Conservation (phyloP, 2,113 vertebrate species). For the Candoia aspera region DNA sequence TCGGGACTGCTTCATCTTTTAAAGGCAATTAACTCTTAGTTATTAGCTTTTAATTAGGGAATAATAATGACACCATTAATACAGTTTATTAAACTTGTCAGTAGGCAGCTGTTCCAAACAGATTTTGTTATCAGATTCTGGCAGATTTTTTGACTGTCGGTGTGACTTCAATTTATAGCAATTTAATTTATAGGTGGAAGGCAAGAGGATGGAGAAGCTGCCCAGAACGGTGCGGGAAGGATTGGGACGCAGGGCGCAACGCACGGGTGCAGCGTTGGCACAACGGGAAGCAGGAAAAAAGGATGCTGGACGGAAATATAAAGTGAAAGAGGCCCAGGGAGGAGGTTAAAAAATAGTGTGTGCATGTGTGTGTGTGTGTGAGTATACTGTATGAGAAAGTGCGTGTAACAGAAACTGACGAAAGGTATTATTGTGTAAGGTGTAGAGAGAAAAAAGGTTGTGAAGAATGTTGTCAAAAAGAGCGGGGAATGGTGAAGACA, state of each 20-base stretch:
- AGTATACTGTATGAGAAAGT: too few relatives aligned
- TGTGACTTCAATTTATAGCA: rapidly evolving
- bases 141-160: conserved; percentile 5
- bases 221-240: not conserved
- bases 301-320: rapidly evolving
- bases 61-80: conserved; percentile 80
- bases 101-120: conserved; percentile 74
- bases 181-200: not conserved
- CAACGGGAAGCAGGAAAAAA: not conserved
- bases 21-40: conserved; percentile 80
- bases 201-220: rapidly evolving
- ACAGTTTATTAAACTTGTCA: conserved; percentile 75
- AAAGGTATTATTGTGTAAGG: too few relatives aligned
- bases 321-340: not conserved
- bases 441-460: too few relatives aligned
- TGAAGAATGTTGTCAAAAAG: too few relatives aligned
- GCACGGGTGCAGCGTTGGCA: not conserved
- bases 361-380: too few relatives aligned
- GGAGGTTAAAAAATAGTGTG: not conserved
- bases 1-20: conserved; percentile 70
- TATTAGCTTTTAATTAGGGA: conserved; percentile 83
- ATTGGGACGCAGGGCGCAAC: not conserved
- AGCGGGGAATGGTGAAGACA: too few relatives aligned
- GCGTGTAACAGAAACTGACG: too few relatives aligned
- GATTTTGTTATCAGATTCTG: conserved; percentile 63